Evolutionary conservation across 2,797 vertebrate genomes (phyloP).

Genomic region (Ataeniobius toweri): DNA sequence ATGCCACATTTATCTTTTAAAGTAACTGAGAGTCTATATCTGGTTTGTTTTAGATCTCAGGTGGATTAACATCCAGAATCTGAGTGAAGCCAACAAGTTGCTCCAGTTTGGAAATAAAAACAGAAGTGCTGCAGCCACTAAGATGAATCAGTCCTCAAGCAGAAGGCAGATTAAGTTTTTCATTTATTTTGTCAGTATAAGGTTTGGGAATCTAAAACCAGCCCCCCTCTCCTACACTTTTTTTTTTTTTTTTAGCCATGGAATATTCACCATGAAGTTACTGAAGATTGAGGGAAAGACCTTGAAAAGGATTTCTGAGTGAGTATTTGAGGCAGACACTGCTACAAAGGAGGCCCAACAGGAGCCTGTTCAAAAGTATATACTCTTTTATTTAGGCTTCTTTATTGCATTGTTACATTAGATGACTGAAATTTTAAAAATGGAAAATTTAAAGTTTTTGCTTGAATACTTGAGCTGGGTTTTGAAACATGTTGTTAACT

Average conservation of each 20-base stretch:
- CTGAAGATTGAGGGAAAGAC: constrained; percentile 75
- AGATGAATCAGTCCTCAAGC: constrained; percentile 92
- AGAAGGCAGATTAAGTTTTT: constrained; percentile 77
- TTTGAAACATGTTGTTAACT: background rate
- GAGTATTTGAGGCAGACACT: constrained; percentile 57
- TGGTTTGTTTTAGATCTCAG: constrained; percentile 79
- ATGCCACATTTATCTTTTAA: background rate
- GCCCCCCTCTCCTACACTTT: background rate
- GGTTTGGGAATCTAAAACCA: background rate
- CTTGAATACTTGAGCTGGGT: too few species aligned
- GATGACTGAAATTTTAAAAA: too few species aligned
- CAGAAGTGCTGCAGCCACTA: constrained; percentile 88
- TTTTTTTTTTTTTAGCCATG: constrained; percentile 79
- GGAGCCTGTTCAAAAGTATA: background rate
- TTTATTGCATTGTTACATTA: background rate
- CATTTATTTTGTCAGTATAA: background rate
- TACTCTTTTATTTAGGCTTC: background rate
- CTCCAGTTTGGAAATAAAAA: constrained; percentile 89
- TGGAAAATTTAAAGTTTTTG: too few species aligned
- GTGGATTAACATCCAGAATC: constrained; percentile 86
- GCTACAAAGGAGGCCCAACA: background rate
- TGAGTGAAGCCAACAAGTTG: constrained; percentile 84
- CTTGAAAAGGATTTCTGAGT: constrained; percentile 85
- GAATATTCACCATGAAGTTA: constrained; percentile 90
- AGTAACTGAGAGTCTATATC: background rate